Evolutionary conservation across 2,113 vertebrate genomes (phyloP).

Genomic region (Gila orcuttii): DNA sequence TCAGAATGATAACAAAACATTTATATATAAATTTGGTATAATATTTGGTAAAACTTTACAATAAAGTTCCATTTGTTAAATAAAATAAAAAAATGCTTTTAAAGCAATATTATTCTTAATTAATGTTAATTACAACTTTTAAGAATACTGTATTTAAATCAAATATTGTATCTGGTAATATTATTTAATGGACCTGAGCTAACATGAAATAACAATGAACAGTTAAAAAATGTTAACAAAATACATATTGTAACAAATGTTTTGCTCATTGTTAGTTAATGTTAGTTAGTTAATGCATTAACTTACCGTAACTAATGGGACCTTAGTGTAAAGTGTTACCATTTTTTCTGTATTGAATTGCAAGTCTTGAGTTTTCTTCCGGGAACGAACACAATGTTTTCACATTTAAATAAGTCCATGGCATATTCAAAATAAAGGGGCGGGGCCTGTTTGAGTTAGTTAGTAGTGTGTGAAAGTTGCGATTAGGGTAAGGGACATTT

Average conservation of each 20-base stretch:
- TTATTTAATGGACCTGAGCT: neutral
- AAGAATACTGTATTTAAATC: neutral
- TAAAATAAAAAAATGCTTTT: neutral
- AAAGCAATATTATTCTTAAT: neutral
- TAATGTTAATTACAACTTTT: neutral
- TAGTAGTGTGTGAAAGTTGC: too few relatives aligned
- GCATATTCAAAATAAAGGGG: too few relatives aligned
- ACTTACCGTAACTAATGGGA: neutral
- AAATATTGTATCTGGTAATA: neutral
- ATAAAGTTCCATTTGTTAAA: neutral
- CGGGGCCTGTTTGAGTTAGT: too few relatives aligned
- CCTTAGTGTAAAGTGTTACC: neutral
- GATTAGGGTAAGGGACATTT: too few relatives aligned
- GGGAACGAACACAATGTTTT: too few relatives aligned
- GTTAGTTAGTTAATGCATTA: too few relatives aligned
- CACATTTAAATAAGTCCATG: too few relatives aligned
- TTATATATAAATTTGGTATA: neutral
- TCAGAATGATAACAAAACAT: too few relatives aligned
- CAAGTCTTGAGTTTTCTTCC: too few relatives aligned
- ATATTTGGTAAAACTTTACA: neutral
- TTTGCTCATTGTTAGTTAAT: too few relatives aligned
- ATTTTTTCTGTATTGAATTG: neutral
- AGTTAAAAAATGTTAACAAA: too few relatives aligned
- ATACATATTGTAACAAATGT: too few relatives aligned
- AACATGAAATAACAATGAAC: neutral